These are phyloP conservation scores for Xiphias gladius DNA, from an alignment of 2,113 vertebrate genomes.

Conservation along the genomic window DNA sequence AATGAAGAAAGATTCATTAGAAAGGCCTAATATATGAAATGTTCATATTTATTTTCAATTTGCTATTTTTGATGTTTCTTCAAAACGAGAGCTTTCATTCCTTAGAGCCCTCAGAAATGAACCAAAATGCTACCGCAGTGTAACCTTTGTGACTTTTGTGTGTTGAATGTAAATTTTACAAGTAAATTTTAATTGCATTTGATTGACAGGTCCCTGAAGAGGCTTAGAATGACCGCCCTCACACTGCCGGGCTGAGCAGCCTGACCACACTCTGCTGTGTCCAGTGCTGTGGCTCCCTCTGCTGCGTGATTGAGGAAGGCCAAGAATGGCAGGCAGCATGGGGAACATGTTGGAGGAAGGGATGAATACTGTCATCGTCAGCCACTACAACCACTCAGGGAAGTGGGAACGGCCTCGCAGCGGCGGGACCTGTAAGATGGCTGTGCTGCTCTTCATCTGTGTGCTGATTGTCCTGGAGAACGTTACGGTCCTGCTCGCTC, in stretches of 20 bases:
- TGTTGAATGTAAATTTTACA: neutral
- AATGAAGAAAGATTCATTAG: neutral
- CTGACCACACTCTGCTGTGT: conserved; percentile 21
- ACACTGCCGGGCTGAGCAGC: conserved; percentile 38
- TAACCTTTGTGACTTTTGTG: neutral
- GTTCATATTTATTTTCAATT: neutral
- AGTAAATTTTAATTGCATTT: neutral
- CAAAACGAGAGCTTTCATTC: neutral
- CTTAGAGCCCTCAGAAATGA: neutral
- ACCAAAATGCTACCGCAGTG: neutral
- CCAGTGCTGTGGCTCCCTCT: conserved; percentile 80
- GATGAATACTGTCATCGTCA: conserved; percentile 80
- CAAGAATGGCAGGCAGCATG: conserved; percentile 61
- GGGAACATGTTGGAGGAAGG: conserved; percentile 66
- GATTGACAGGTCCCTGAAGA: conserved; percentile 37
- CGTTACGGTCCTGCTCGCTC: conserved; percentile 82
- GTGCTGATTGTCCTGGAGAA: conserved; percentile 86
- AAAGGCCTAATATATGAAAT: neutral
- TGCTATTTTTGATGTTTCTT: neutral
- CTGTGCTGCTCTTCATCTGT: conserved; percentile 82
- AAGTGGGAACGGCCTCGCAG: conserved; percentile 80
- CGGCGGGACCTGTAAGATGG: conserved; percentile 71
- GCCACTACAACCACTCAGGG: conserved; percentile 85
- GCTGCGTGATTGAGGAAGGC: conserved; percentile 72
- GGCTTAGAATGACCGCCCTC: conserved; percentile 50